Conservation (phyloP, 2,113 vertebrate species). For the Coregonus clupeaformis region DNA sequence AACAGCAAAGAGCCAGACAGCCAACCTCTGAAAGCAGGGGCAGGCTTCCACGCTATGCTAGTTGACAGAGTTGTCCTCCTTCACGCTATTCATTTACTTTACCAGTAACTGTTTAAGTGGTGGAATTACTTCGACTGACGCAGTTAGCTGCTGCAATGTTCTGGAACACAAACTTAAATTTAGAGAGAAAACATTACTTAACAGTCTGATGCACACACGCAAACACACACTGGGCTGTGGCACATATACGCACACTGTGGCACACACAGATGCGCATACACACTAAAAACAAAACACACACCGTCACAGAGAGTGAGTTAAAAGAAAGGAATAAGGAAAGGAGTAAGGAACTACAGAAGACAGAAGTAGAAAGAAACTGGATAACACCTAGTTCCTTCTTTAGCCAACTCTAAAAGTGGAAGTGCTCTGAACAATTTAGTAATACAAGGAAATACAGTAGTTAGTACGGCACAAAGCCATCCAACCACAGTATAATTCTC, state of each 20-base stretch:
- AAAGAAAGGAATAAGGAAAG: no score
- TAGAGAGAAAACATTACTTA: constrained; percentile 6
- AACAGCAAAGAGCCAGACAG: constrained; percentile 7
- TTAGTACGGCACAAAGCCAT: no score
- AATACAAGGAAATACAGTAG: neutral
- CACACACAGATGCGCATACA: no score
- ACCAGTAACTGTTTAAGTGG: constrained; percentile 9
- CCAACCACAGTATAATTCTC: no score
- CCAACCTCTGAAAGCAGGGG: constrained; percentile 4
- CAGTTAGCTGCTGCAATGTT: neutral
- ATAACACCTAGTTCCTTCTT: neutral
- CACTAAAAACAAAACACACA: neutral
- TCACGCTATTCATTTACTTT: neutral
- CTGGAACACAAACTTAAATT: constrained; percentile 24
- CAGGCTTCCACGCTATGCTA: neutral
- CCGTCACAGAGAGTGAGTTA: neutral
- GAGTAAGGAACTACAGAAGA: neutral
- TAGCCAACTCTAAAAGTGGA: neutral
- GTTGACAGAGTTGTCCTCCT: neutral
- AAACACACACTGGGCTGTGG: neutral
- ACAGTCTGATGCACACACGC: neutral
- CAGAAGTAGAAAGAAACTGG: constrained; percentile 17
- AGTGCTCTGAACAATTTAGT: neutral
- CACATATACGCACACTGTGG: no score
- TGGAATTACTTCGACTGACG: neutral